Evolutionary conservation across 2,888 invertebrate genomes (phyloP), one percentile per base, ranked within the genome.

Genomic region (Apoda limacodes): DNA sequence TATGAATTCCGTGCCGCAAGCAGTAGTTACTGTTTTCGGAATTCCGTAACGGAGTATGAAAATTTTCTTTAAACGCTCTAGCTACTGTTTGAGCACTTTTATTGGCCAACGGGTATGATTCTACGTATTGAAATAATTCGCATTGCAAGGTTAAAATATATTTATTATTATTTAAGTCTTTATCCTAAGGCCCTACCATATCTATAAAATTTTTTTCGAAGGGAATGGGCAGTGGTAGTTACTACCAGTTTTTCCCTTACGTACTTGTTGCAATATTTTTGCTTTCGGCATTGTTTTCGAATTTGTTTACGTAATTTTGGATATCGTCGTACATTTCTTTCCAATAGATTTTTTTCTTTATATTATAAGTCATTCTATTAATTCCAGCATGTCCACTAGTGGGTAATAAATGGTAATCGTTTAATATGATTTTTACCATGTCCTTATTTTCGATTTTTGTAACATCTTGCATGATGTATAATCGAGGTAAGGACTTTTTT

Each of bases 1-100:
- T 13, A 39, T 32, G 14, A 39, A 37, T 25, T 42, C 37, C 4
- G 34, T 34, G 6, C 35, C n/a, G n/a, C n/a, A n/a, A n/a, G n/a
- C n/a, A n/a, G n/a, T n/a, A n/a, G n/a, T n/a, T n/a, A n/a, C n/a
- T n/a, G n/a, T n/a, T n/a, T n/a, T n/a, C n/a, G n/a, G n/a, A n/a
- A n/a, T n/a, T n/a, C n/a, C n/a, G n/a, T n/a, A n/a, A n/a, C n/a
- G n/a, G n/a, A n/a, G n/a, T n/a, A n/a, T n/a, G n/a, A n/a, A n/a
- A n/a, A n/a, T n/a, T n/a, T n/a, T n/a, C n/a, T n/a, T n/a, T n/a
- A n/a, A n/a, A n/a, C n/a, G n/a, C n/a, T n/a, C n/a, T n/a, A n/a
- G n/a, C n/a, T n/a, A n/a, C n/a, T n/a, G n/a, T n/a, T n/a, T n/a
- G n/a, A n/a, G n/a, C n/a, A n/a, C n/a, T n/a, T n/a, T n/a, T n/a